These are phyloP conservation scores for Oceanodroma tethys DNA, from an alignment of 2,113 vertebrate genomes.

Conservation along the genomic window DNA sequence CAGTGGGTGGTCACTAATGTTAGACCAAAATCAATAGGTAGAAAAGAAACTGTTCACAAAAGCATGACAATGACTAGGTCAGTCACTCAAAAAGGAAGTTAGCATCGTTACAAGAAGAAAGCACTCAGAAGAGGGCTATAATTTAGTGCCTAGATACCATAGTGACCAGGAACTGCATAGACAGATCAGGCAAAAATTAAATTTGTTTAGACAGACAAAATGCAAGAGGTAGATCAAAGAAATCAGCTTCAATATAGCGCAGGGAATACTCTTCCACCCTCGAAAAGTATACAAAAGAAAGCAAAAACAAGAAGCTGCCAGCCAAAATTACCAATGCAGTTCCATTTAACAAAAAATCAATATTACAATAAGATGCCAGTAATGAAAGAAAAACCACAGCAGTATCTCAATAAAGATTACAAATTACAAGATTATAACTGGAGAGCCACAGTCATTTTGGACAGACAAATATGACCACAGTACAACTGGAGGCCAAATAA, in stretches of 20 bases:
- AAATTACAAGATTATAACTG: conserved; percentile 65
- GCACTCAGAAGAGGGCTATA: conserved; percentile 7
- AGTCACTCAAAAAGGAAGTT: conserved; percentile 37
- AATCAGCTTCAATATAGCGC: neutral
- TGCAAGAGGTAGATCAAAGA: neutral
- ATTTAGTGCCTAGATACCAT: conserved; percentile 26
- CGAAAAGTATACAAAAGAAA: conserved; percentile 33
- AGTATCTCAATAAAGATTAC: conserved; percentile 58
- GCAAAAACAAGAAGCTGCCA: conserved; percentile 16
- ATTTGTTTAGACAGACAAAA: conserved; percentile 19
- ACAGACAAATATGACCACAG: conserved; percentile 52
- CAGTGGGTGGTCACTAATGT: conserved; percentile 40
- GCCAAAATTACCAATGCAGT: conserved; percentile 55
- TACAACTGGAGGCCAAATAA: conserved; percentile 26
- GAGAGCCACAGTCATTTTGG: conserved; percentile 49
- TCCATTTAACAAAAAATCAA: conserved; percentile 61
- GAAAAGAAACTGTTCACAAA: conserved; percentile 48
- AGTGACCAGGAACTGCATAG: conserved; percentile 21
- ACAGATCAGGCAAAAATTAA: conserved; percentile 50
- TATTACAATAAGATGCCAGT: conserved; percentile 64
- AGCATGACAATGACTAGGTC: conserved; percentile 40
- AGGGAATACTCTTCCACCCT: neutral
- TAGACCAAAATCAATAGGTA: conserved; percentile 52
- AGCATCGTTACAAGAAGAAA: conserved; percentile 1
- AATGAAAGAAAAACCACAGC: conserved; percentile 50